These are phyloP conservation scores for Poicephalus gulielmi DNA, from an alignment of 2,113 vertebrate species.

Conservation along the genomic window DNA sequence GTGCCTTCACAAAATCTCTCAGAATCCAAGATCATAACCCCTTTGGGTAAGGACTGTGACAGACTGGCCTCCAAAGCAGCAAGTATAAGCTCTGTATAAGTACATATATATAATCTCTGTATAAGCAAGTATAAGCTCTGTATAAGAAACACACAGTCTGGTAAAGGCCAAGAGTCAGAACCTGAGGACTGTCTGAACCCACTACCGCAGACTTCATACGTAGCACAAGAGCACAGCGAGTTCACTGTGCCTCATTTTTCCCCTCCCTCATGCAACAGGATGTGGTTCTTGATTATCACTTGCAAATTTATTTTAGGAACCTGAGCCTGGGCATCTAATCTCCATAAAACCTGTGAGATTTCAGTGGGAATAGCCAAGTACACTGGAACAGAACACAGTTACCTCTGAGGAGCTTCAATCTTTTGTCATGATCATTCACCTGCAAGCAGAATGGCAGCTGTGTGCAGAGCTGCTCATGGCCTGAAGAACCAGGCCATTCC, in stretches of 20 bases:
- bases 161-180: background rate
- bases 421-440: rapidly evolving
- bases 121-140: background rate
- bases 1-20: background rate
- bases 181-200: background rate
- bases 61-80: background rate
- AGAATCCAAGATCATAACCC: background rate
- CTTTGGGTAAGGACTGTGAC: background rate
- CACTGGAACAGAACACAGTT: background rate
- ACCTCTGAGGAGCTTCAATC: background rate
- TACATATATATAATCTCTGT: background rate
- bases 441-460: background rate
- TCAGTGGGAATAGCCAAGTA: background rate
- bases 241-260: background rate
- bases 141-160: background rate
- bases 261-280: background rate
- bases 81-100: background rate
- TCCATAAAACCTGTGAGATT: background rate
- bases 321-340: background rate
- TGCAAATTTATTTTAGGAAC: background rate
- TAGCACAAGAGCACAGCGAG: background rate
- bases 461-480: background rate
- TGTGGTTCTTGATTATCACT: background rate
- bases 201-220: background rate
- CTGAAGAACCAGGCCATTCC: background rate